Conservation (phyloP, 2,797 vertebrate species). For the Myotis planiceps region DNA sequence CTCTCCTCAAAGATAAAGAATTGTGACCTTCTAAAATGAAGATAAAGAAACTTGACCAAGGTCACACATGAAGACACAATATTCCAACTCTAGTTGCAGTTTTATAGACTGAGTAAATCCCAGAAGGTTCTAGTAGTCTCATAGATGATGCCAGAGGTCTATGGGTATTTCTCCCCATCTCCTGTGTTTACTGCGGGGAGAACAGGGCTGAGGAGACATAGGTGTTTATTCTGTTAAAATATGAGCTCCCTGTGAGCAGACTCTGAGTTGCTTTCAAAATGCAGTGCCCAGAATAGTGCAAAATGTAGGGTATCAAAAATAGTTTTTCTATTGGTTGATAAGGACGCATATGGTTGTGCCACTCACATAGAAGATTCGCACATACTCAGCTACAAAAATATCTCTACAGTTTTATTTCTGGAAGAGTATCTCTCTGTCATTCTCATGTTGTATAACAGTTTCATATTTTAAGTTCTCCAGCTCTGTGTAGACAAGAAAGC, state of each 20-base stretch:
- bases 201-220: background rate
- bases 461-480: slow-evolving; percentile 45
- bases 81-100: background rate
- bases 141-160: background rate
- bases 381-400: background rate
- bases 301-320: background rate
- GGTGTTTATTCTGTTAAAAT: background rate
- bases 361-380: background rate
- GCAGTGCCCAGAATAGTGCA: background rate
- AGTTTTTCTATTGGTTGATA: background rate
- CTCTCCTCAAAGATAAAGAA: background rate
- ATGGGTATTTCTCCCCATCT: background rate
- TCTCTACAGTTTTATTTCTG: background rate
- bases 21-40: background rate
- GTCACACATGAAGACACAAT: background rate
- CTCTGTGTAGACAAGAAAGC: background rate
- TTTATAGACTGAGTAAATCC: background rate
- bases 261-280: background rate
- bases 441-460: background rate
- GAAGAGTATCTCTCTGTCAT: background rate
- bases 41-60: background rate
- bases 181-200: background rate
- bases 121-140: background rate
- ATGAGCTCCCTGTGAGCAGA: background rate
- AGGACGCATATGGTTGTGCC: background rate